Conservation (phyloP, 2,797 vertebrate genomes). For the Echeneis naucrates region DNA sequence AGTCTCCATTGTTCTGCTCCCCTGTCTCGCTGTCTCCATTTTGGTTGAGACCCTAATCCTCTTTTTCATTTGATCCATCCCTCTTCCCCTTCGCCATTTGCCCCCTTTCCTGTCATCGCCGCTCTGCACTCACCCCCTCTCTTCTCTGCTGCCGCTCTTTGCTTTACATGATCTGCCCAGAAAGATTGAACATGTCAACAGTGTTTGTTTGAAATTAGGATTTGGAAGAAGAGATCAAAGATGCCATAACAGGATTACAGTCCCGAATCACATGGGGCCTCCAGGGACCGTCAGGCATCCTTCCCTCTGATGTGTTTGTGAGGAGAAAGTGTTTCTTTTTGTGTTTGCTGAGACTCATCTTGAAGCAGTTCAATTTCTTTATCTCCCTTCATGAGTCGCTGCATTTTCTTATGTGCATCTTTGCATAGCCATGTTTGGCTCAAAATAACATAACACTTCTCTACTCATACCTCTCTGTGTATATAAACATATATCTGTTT, state of each 20-base stretch:
- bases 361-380: constrained; percentile 60
- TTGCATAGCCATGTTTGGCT: constrained; percentile 42
- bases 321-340: constrained; percentile 69
- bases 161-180: constrained; percentile 67
- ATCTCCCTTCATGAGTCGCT: constrained; percentile 35
- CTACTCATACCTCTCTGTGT: background rate
- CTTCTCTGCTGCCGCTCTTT: constrained; percentile 32
- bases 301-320: constrained; percentile 72
- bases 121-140: background rate
- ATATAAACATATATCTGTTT: background rate
- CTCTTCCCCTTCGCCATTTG: constrained; percentile 17
- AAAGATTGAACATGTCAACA: constrained; percentile 77
- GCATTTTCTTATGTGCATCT: constrained; percentile 33
- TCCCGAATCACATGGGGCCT: constrained; percentile 72
- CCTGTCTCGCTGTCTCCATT: constrained; percentile 44
- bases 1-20: constrained; percentile 51
- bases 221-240: constrained; percentile 83
- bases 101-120: constrained; percentile 25
- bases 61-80: constrained; percentile 50
- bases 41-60: constrained; percentile 62
- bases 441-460: constrained; percentile 32
- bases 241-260: constrained; percentile 84
- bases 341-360: constrained; percentile 52
- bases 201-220: constrained; percentile 83
- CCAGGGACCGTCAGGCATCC: constrained; percentile 71